Evolutionary conservation across 2,113 vertebrate species (phyloP), one percentile per base, ranked within the genome.

Genomic region (Microcebus ravelobensis): DNA sequence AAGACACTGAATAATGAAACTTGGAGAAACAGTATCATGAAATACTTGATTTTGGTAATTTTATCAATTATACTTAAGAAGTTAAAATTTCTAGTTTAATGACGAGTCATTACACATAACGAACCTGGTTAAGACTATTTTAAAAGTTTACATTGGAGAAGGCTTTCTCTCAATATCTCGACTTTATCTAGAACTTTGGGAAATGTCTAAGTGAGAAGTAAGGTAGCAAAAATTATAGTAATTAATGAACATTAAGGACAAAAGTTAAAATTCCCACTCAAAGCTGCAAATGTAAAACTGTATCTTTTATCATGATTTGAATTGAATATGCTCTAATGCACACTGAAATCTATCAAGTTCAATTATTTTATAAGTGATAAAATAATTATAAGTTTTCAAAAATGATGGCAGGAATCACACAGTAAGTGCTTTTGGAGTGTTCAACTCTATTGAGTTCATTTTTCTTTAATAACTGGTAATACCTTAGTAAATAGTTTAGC

Each of bases 311-410:
- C 87, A 83, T 96, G 79, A 27, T 73, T 97, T 92, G 55, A 90
- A 91, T 74, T 97, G 90, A 98, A 96, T 95, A 95, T 45, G 96
- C 39, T 97, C 93, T 94, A 84, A 96, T 91, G 73, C 73, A 76
- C 73, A 76, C 36, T 79, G 95, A 95, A 89, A 95, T 97, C 76
- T 94, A 98, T 97, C 90, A 97, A 87, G 93, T 97, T 96, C 96
- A 98, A 92, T 98, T 98, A 90, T 95, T 98, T 98, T 97, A 96
- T 96, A 96, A 97, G 92, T 98, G 97, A 93, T 59, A 96, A 95
- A 98, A 95, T 97, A 98, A 98, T 96, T 96, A 94, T 29, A 92
- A 81, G 82, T 85, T 97, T 98, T 92, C 94, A 87, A 96, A 97
- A 97, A 68, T 95, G 82, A 98, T 74, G 94, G 31, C 86, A 81